Base-by-base conservation (phyloP, 2,888 invertebrate genomes). In the Dichetophora obliterata region DNA sequence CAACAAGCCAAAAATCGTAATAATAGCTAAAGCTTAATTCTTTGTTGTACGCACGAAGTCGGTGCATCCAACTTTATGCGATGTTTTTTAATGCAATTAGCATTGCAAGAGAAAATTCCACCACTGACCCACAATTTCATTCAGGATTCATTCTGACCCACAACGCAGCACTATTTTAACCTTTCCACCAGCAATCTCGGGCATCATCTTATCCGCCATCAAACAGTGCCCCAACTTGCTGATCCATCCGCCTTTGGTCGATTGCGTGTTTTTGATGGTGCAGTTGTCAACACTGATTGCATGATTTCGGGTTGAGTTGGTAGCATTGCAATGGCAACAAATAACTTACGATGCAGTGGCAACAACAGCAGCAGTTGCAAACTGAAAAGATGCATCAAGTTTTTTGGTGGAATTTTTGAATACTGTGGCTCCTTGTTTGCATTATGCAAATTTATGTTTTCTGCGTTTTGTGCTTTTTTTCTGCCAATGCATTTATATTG, bases 231-330 rank as follows among this genome's bases (percentile, higher is more conserved):
- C 19, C 22, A 22, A 19, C 22, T 0, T 8, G 54, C n/a, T 54
- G 54, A 22, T 54, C 22, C 22, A n/a, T 54, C 22, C 54, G 54
- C 19, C 9, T n/a, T 19, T 54, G 68, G 52, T 50, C 68, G 68
- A 68, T 68, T 68, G 22, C 48, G 6, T 68, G 50, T 50, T 68
- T 48, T 68, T 68, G 68, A 24, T 34, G 63, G n/a, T 65, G 63
- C 63, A 34, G 63, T 65, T 68, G 68, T 68, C 48, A 68, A 68
- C 68, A 68, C 68, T 68, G 50, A 68, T 68, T 68, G 24, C 5
- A 48, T n/a, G 50, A 34, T 65, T 50, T 68, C 34, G n/a, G 68
- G 24, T 68, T 48, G 68, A 68, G 68, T 50, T 48, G 50, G 50
- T 16, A 48, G 68, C 68, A 68, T 27, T 48, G 48, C 3, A 19